Conservation (phyloP, 2,888 invertebrate species). For the Amphipoea oculea region DNA sequence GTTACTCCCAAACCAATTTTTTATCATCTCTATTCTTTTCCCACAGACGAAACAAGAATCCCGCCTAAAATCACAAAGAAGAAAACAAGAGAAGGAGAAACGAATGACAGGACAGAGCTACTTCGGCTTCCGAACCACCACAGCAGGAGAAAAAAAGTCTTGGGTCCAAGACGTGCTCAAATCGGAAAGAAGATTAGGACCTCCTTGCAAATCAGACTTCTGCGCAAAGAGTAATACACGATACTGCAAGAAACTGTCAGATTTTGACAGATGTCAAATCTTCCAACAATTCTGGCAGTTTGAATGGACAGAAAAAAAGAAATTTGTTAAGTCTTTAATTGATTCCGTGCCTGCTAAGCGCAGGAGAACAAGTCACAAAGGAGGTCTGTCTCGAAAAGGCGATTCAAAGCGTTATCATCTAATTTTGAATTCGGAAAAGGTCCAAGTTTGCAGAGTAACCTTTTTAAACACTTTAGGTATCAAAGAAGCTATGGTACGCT, state of each 20-base stretch:
- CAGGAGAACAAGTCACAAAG: slow-evolving; percentile 71
- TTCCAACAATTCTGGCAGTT: slow-evolving; percentile 81
- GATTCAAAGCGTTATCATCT: slow-evolving; percentile 79
- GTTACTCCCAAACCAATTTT: background rate
- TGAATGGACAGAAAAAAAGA: slow-evolving; percentile 78
- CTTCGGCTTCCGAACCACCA: slow-evolving; percentile 75
- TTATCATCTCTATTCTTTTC: slow-evolving; percentile 43
- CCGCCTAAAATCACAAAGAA: slow-evolving; percentile 70
- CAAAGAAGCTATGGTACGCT: slow-evolving; percentile 81
- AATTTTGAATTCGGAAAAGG: slow-evolving; percentile 62
- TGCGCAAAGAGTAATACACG: slow-evolving; percentile 71
- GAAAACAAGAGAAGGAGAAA: slow-evolving; percentile 77
- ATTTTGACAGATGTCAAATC: slow-evolving; percentile 70
- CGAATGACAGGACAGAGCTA: slow-evolving; percentile 82
- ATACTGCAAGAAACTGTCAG: slow-evolving; percentile 70
- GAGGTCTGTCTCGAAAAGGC: slow-evolving; percentile 73
- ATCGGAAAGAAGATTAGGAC: slow-evolving; percentile 76
- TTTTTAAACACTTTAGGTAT: slow-evolving; percentile 81
- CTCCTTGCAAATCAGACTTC: slow-evolving; percentile 72
- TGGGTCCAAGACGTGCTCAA: slow-evolving; percentile 82
- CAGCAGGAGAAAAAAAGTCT: slow-evolving; percentile 65
- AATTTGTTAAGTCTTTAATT: slow-evolving; percentile 73
- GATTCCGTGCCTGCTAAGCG: slow-evolving; percentile 76
- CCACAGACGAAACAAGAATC: slow-evolving; percentile 70
- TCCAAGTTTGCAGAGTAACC: slow-evolving; percentile 77